Evolutionary conservation across 2,888 invertebrate genomes (phyloP).

Genomic region (Andrena chrysosceles): DNA sequence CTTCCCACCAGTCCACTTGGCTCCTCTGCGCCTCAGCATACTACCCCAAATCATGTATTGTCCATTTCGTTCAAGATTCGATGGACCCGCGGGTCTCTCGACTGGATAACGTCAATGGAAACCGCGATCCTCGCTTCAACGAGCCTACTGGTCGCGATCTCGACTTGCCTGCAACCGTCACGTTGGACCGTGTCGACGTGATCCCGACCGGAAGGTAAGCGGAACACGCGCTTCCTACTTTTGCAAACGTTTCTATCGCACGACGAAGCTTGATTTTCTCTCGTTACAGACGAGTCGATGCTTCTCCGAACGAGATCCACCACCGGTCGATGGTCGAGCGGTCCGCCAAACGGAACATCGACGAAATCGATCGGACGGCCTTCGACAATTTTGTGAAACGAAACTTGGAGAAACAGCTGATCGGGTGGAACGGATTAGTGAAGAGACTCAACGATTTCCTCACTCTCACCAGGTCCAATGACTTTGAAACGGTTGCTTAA

Average conservation of each 20-base stretch:
- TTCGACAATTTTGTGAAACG: constrained; percentile 87
- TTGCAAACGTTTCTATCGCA: neutral
- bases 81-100: constrained; percentile 40
- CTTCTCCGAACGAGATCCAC: constrained; percentile 86
- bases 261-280: neutral
- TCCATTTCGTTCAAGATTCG: constrained; percentile 48
- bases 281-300: constrained; percentile 18
- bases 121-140: neutral
- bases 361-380: constrained; percentile 88
- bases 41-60: neutral
- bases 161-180: neutral
- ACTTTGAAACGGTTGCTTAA: neutral
- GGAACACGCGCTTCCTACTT: neutral
- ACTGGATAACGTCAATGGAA: neutral
- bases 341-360: constrained; percentile 87
- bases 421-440: constrained; percentile 84
- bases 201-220: constrained; percentile 27
- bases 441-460: constrained; percentile 76
- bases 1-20: neutral
- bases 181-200: neutral
- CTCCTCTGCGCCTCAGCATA: too few species aligned
- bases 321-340: constrained; percentile 87
- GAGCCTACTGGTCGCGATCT: neutral
- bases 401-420: constrained; percentile 86
- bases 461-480: neutral